phyloP scores from a whole-genome alignment of 2,888 invertebrate species.

The Steromphala cineraria region DNA sequence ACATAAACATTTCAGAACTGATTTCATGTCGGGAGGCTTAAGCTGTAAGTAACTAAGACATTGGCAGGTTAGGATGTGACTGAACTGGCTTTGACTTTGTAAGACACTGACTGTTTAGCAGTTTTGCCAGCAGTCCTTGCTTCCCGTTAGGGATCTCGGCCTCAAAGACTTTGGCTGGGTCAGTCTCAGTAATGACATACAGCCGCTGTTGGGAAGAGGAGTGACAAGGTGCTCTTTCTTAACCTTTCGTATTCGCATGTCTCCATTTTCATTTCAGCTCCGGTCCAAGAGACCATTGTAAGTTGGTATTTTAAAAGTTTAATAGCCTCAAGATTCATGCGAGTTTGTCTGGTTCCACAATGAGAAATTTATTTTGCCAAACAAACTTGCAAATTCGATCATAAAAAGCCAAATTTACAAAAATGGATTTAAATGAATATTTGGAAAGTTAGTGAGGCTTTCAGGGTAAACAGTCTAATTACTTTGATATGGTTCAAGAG shows the following conservation, averaged over 20 bases:
- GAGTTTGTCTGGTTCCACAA: too few species aligned
- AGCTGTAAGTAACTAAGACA: neutral
- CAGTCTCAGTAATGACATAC: neutral
- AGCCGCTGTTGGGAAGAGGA: slow-evolving; percentile 5
- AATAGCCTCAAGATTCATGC: too few species aligned
- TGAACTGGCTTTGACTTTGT: neutral
- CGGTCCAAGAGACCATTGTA: too few species aligned
- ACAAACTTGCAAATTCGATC: too few species aligned
- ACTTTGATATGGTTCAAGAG: too few species aligned
- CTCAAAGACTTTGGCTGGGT: slow-evolving; percentile 5
- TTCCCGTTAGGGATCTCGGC: neutral
- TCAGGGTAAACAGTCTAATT: too few species aligned
- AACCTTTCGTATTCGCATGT: neutral
- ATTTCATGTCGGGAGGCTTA: neutral
- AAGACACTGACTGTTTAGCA: slow-evolving; percentile 9
- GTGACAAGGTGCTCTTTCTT: slow-evolving; percentile 1
- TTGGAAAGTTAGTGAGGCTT: too few species aligned
- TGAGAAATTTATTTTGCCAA: too few species aligned
- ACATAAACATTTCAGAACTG: slow-evolving; percentile 12
- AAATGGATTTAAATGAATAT: too few species aligned
- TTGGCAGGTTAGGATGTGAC: neutral
- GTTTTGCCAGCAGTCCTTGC: neutral
- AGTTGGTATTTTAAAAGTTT: too few species aligned
- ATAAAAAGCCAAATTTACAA: too few species aligned
- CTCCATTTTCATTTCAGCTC: too few species aligned